Conservation (phyloP, 2,888 invertebrate genomes). For the Dicyrtoma fusca region DNA sequence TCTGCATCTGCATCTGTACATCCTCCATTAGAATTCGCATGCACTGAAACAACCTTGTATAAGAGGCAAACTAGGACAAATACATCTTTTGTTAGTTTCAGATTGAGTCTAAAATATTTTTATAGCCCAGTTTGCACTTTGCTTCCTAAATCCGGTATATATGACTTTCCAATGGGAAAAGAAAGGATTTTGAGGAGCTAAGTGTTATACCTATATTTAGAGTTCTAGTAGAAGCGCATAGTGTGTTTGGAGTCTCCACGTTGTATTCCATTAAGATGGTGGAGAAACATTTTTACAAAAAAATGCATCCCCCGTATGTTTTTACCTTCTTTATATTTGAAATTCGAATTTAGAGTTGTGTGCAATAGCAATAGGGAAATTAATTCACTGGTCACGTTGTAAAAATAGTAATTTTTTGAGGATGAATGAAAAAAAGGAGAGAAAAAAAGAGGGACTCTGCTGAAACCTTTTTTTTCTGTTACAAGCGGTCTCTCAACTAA, state of each 20-base stretch:
- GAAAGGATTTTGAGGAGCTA: too few species aligned
- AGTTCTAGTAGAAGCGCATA: too few species aligned
- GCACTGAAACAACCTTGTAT: not conserved
- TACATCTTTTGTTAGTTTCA: too few species aligned
- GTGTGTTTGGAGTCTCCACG: not conserved
- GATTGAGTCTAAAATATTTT: too few species aligned
- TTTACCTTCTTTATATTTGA: too few species aligned
- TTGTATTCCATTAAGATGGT: not conserved
- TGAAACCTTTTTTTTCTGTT: conserved; percentile 29
- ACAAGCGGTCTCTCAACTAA: conserved; percentile 39
- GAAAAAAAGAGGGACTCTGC: conserved; percentile 4
- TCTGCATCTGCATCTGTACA: not conserved
- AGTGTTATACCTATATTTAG: too few species aligned
- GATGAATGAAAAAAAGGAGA: conserved; percentile 3
- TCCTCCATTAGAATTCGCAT: not conserved
- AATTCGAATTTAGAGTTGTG: too few species aligned
- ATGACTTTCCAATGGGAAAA: too few species aligned
- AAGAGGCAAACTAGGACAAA: too few species aligned
- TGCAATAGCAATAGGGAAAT: not conserved
- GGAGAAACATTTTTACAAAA: too few species aligned
- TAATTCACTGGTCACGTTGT: conserved; percentile 40
- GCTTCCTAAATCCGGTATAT: too few species aligned
- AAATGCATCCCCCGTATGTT: not conserved
- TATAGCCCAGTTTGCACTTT: too few species aligned
- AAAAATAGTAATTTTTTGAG: conserved; percentile 38